A percentile compares a stretch with the other conserved stretches of the same genome.
phyloP scores from a whole-genome alignment of 2,797 vertebrate genomes.

The Cossypha polioptera region DNA sequence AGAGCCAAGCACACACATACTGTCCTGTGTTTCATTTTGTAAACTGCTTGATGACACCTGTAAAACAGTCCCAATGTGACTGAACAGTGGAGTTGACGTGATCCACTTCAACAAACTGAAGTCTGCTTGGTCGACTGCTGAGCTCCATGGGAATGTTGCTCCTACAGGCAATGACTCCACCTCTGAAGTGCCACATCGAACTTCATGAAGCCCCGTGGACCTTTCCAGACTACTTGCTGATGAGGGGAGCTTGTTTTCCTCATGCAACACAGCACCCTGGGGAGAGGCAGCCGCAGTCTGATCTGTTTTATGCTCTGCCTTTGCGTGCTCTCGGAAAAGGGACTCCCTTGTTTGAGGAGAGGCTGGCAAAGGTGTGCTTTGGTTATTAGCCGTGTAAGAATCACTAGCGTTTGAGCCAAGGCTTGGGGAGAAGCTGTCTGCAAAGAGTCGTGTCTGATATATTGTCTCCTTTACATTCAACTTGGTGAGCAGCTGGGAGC shows the following conservation, averaged over 20 bases:
- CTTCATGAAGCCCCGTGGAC: slow-evolving; percentile 68
- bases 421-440: slow-evolving; percentile 9
- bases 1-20: slow-evolving; percentile 49
- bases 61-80: slow-evolving; percentile 70
- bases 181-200: neutral
- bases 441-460: neutral
- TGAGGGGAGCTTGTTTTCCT: slow-evolving; percentile 17
- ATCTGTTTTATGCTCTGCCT: neutral
- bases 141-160: neutral
- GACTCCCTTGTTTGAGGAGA: slow-evolving; percentile 2
- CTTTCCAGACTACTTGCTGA: slow-evolving; percentile 32
- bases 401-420: neutral
- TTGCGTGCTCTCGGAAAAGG: neutral
- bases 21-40: slow-evolving; percentile 62
- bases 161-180: neutral
- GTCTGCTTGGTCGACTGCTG: slow-evolving; percentile 57
- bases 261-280: slow-evolving; percentile 12
- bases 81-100: slow-evolving; percentile 79
- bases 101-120: slow-evolving; percentile 76
- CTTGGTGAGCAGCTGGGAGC: slow-evolving; percentile 75
- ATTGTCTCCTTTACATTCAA: slow-evolving; percentile 60
- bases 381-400: neutral
- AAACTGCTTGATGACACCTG: slow-evolving; percentile 73
- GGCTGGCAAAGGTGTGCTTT: neutral
- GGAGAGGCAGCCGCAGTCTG: neutral